phyloP scores from a whole-genome alignment of 2,888 invertebrate species.

The Petrolisthes manimaculis region DNA sequence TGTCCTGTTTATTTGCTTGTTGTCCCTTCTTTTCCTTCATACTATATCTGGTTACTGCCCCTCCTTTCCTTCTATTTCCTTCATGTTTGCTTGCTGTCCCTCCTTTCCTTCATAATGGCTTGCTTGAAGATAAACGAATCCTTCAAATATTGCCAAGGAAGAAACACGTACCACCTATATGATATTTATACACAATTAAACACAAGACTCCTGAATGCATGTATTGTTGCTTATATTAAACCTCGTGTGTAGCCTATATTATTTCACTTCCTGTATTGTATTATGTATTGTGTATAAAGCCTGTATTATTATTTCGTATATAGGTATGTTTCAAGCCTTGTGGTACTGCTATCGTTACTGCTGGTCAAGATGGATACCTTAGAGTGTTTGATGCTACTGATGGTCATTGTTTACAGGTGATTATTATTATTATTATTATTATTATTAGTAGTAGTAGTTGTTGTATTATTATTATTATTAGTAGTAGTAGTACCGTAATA shows the following conservation, averaged over 20 bases:
- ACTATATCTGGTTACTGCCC: too few relatives aligned
- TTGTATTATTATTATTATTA: too few relatives aligned
- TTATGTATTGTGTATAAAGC: not conserved
- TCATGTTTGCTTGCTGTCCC: too few relatives aligned
- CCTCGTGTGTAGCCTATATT: not conserved
- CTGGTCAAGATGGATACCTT: conserved; percentile 46
- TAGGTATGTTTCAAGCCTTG: conserved; percentile 51
- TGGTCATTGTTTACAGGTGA: conserved; percentile 47
- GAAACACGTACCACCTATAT: too few relatives aligned
- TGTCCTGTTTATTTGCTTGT: not conserved
- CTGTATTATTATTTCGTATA: not conserved
- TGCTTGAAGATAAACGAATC: too few relatives aligned
- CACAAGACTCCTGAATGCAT: too few relatives aligned
- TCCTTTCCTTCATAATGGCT: too few relatives aligned
- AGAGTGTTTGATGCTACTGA: conserved; percentile 37
- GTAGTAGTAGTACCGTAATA: not conserved
- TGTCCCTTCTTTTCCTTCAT: too few relatives aligned
- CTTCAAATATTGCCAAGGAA: too few relatives aligned
- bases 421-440: too few relatives aligned
- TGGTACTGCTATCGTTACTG: conserved; percentile 46
- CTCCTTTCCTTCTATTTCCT: too few relatives aligned
- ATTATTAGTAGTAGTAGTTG: too few relatives aligned
- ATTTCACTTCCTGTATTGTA: not conserved
- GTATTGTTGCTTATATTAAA: not conserved
- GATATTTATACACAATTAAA: not conserved